Evolutionary conservation across 2,113 vertebrate genomes (phyloP).

Genomic region (Dendropsophus ebraccatus): DNA sequence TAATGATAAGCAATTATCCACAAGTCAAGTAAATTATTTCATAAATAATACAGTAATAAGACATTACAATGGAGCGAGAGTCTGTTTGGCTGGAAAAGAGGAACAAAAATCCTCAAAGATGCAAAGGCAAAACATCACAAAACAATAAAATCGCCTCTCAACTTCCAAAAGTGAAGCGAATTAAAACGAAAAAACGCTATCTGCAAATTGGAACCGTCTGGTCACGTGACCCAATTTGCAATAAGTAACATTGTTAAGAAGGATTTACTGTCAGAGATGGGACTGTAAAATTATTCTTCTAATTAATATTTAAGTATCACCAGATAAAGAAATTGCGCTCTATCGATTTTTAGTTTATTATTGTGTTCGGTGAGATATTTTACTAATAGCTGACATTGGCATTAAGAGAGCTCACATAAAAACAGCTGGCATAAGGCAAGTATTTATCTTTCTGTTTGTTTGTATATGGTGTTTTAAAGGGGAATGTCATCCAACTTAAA

Average conservation of each 20-base stretch:
- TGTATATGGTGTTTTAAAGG: neutral
- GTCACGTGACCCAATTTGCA: slow-evolving; percentile 7
- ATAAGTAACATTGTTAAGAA: slow-evolving; percentile 23
- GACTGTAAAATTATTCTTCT: slow-evolving; percentile 44
- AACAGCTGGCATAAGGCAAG: neutral
- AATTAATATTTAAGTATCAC: slow-evolving; percentile 31
- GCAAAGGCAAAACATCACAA: slow-evolving; percentile 20
- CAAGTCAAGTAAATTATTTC: slow-evolving; percentile 63
- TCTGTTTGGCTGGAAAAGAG: slow-evolving; percentile 17
- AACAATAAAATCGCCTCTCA: neutral
- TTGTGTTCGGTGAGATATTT: slow-evolving; percentile 15
- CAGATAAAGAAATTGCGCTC: slow-evolving; percentile 30
- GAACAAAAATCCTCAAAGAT: neutral
- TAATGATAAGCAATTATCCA: slow-evolving; percentile 64
- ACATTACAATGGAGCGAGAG: slow-evolving; percentile 51
- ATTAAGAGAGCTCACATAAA: neutral
- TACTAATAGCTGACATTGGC: slow-evolving; percentile 15
- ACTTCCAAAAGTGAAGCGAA: neutral
- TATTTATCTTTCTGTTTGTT: neutral
- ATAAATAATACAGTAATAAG: slow-evolving; percentile 60
- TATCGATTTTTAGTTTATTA: slow-evolving; percentile 37
- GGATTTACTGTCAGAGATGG: slow-evolving; percentile 27
- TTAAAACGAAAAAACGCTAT: neutral
- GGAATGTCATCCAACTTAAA: neutral
- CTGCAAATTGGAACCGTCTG: neutral